Percentiles rank a stretch among this genome's conserved stretches.
Conservation (phyloP, 2,797 vertebrate genomes). For the Tadarida brasiliensis region DNA sequence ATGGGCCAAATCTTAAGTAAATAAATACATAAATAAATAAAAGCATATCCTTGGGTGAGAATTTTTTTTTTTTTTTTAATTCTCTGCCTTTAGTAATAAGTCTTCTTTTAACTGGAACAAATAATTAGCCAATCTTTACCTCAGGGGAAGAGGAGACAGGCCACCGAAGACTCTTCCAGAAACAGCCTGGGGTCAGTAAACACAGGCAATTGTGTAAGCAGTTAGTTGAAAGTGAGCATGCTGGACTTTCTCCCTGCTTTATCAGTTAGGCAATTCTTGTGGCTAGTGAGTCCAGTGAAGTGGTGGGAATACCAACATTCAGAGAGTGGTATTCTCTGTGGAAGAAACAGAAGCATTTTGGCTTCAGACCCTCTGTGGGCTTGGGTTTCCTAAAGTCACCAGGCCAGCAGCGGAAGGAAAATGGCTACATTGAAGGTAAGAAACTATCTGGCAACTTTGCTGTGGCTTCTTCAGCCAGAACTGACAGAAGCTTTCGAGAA, state of each 20-base stretch:
- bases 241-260: slow-evolving; percentile 86
- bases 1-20: neutral
- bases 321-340: neutral
- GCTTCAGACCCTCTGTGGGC: neutral
- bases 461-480: slow-evolving; percentile 18
- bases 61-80: neutral
- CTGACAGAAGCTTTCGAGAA: neutral
- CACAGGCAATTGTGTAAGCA: slow-evolving; percentile 87
- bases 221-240: slow-evolving; percentile 68
- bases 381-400: slow-evolving; percentile 45
- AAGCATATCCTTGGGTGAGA: neutral
- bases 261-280: slow-evolving; percentile 48
- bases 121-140: slow-evolving; percentile 37
- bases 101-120: slow-evolving; percentile 29
- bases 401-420: slow-evolving; percentile 34
- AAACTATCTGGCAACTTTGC: neutral
- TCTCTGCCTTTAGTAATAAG: neutral
- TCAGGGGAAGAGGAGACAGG: neutral
- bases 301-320: neutral
- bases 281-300: neutral
- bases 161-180: slow-evolving; percentile 29
- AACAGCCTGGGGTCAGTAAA: slow-evolving; percentile 88
- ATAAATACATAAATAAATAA: neutral
- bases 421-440: slow-evolving; percentile 88
- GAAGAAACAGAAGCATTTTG: neutral